Evolutionary conservation across 2,888 invertebrate genomes (phyloP).

Genomic region (Aleiodes leptofemur): DNA sequence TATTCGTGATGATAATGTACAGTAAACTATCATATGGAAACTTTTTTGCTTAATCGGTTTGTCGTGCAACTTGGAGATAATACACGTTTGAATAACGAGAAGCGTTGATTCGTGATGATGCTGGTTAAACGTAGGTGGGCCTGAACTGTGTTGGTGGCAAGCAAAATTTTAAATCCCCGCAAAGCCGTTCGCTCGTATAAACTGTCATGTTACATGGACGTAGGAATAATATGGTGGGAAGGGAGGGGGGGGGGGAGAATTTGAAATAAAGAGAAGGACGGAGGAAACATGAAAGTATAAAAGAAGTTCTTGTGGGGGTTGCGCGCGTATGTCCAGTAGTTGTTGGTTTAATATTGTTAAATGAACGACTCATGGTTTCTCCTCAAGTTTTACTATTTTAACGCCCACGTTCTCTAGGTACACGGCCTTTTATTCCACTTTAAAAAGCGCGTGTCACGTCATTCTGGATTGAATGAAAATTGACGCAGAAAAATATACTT

Average conservation of each 20-base stretch:
- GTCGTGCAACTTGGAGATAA: slow-evolving; percentile 55
- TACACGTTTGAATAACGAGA: slow-evolving; percentile 39
- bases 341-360: slow-evolving; percentile 36
- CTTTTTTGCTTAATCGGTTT: slow-evolving; percentile 54
- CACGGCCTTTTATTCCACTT: slow-evolving; percentile 34
- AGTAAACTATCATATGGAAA: slow-evolving; percentile 18
- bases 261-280: slow-evolving; percentile 56
- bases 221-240: slow-evolving; percentile 32
- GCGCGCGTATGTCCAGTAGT: neutral
- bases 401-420: slow-evolving; percentile 39
- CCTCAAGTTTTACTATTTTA: slow-evolving; percentile 33
- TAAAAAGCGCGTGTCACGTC: slow-evolving; percentile 30
- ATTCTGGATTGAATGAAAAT: slow-evolving; percentile 33
- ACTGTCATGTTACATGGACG: neutral
- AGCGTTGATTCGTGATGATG: slow-evolving; percentile 41
- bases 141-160: slow-evolving; percentile 31
- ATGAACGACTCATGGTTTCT: slow-evolving; percentile 54
- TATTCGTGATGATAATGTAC: slow-evolving; percentile 27
- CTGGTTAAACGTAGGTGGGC: slow-evolving; percentile 45
- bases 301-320: slow-evolving; percentile 52
- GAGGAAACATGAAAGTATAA: slow-evolving; percentile 37
- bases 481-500: slow-evolving; percentile 31
- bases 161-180: slow-evolving; percentile 59
- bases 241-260: slow-evolving; percentile 45
- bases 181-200: slow-evolving; percentile 61